Percentiles rank a stretch among this genome's conserved stretches.
Evolutionary conservation across 2,113 vertebrate species (phyloP).

Genomic region (Upupa epops): DNA sequence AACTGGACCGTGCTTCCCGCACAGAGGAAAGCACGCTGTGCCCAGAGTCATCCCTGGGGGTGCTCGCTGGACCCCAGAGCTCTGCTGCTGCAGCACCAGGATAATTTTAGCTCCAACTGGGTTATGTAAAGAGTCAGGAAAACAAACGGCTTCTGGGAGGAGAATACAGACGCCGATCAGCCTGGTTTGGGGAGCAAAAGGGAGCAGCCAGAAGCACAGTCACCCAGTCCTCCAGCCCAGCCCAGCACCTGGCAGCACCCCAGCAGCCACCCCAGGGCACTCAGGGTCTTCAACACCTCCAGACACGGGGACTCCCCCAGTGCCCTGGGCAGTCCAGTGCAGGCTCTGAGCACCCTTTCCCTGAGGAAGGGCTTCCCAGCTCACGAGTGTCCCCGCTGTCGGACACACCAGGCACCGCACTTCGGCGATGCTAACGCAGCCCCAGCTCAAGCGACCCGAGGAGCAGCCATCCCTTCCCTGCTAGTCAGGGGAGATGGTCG

Average conservation of each 20-base stretch:
- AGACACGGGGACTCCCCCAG: no score
- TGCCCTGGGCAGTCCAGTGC: no score
- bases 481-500: fast-evolving
- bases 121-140: neutral
- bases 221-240: no score
- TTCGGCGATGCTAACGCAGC: no score
- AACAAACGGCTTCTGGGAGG: neutral
- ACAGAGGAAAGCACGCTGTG: fast-evolving
- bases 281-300: no score
- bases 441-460: fast-evolving
- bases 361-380: no score
- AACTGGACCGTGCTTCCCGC: neutral
- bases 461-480: fast-evolving
- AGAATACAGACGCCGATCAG: fast-evolving
- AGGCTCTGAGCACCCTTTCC: no score
- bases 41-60: neutral
- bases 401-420: fast-evolving
- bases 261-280: no score
- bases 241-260: no score
- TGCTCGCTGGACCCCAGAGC: neutral
- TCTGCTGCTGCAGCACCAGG: neutral
- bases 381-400: neutral
- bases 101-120: neutral
- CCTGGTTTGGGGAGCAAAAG: neutral
- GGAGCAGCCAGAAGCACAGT: neutral